Conservation (phyloP, 2,888 invertebrate species). For the Eremobia ochroleuca region DNA sequence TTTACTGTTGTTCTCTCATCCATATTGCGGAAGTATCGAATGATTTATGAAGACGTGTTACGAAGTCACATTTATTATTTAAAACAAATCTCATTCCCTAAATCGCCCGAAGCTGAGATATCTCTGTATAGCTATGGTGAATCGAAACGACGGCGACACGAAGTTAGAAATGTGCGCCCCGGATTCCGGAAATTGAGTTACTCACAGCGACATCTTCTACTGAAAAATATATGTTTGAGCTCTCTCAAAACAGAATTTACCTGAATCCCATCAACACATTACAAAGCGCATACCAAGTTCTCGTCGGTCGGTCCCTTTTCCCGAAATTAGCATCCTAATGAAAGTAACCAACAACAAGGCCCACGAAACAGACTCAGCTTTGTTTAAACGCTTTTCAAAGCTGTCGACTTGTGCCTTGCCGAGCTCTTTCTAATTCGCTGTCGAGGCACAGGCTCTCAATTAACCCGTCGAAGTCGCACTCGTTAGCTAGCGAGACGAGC, state of each 20-base stretch:
- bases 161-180: conserved; percentile 4
- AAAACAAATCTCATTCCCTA: conserved; percentile 27
- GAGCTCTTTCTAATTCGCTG: conserved; percentile 58
- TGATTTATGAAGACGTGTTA: conserved; percentile 36
- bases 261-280: not conserved
- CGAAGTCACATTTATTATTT: conserved; percentile 47
- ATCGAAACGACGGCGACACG: not conserved
- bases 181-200: conserved; percentile 12
- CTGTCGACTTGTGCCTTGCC: conserved; percentile 13
- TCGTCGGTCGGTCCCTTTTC: not conserved
- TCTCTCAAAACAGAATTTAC: not conserved
- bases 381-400: conserved; percentile 16
- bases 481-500: conserved; percentile 67
- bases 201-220: not conserved
- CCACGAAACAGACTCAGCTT: conserved; percentile 11
- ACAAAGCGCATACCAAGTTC: conserved; percentile 23
- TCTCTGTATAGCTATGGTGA: conserved; percentile 5
- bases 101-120: not conserved
- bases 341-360: conserved; percentile 19
- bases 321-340: conserved; percentile 30
- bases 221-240: not conserved
- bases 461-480: conserved; percentile 62
- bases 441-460: conserved; percentile 30
- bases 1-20: not conserved
- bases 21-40: conserved; percentile 25